These are phyloP conservation scores for Tinea semifulvella DNA, from an alignment of 2,888 invertebrate species.

Conservation along the genomic window DNA sequence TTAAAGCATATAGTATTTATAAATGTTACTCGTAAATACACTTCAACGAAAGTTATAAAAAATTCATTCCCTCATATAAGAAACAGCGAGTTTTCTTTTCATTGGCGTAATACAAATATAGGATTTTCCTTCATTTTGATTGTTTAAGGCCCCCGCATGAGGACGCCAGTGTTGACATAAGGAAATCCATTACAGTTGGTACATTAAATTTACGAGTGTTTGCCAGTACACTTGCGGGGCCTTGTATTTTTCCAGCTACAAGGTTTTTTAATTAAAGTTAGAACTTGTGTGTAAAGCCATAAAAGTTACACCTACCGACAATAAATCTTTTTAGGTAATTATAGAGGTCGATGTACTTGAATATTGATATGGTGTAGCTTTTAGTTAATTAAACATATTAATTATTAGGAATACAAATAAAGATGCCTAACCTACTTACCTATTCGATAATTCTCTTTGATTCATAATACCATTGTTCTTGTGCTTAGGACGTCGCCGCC, in stretches of 20 bases:
- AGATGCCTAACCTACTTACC: no score
- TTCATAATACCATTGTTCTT: no score
- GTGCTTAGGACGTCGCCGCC: no score
- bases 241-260: constrained; percentile 27
- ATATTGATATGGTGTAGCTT: no score
- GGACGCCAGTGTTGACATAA: constrained; percentile 36
- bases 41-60: neutral
- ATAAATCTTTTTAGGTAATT: constrained; percentile 7
- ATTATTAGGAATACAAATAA: no score
- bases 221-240: constrained; percentile 23
- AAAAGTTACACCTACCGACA: neutral
- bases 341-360: neutral
- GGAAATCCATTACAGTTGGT: constrained; percentile 42
- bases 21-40: no score
- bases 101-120: constrained; percentile 8
- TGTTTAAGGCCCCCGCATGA: constrained; percentile 6
- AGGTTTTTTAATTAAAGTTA: constrained; percentile 32
- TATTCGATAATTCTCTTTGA: no score
- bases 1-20: no score
- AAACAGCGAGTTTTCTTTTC: constrained; percentile 9
- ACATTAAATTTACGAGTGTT: constrained; percentile 46
- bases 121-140: constrained; percentile 13
- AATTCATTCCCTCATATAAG: neutral
- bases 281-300: constrained; percentile 9
- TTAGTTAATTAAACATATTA: no score